These are phyloP conservation scores for Xylophagus ater DNA, from an alignment of 2,888 invertebrate species.

Conservation along the genomic window DNA sequence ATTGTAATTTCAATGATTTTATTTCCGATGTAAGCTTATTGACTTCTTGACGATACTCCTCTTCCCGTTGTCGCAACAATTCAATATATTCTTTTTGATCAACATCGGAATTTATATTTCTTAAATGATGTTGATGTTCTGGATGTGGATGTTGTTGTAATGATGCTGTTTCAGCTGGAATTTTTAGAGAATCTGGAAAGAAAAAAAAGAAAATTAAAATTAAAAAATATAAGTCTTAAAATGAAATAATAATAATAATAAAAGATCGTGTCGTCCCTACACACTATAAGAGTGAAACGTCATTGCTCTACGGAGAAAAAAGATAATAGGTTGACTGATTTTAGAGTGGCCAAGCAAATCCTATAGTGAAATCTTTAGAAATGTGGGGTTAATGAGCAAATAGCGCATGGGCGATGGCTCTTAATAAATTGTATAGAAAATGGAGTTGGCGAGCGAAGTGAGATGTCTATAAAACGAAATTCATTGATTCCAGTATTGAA, in stretches of 20 bases:
- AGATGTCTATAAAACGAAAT: no score
- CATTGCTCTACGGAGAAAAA: no score
- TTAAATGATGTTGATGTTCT: conserved; percentile 19
- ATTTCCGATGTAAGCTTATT: conserved; percentile 52
- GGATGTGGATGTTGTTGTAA: conserved; percentile 14
- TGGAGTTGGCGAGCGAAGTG: no score
- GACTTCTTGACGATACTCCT: conserved; percentile 49
- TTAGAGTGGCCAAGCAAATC: no score
- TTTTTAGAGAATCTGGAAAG: conserved; percentile 12
- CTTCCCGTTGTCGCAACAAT: conserved; percentile 47
- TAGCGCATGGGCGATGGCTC: no score
- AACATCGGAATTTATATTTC: conserved; percentile 21
- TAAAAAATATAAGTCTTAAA: neutral
- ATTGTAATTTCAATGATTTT: conserved; percentile 46
- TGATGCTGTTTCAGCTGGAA: conserved; percentile 12
- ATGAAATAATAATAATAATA: neutral
- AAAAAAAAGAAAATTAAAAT: neutral
- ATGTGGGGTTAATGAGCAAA: no score
- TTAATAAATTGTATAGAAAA: no score
- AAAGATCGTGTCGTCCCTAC: neutral
- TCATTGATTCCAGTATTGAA: no score
- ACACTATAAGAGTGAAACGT: no score
- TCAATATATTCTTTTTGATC: conserved; percentile 39
- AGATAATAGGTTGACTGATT: no score
- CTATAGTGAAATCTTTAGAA: no score